Conservation (phyloP, 2,888 invertebrate species). For the Phyllotreta cruciferae region DNA sequence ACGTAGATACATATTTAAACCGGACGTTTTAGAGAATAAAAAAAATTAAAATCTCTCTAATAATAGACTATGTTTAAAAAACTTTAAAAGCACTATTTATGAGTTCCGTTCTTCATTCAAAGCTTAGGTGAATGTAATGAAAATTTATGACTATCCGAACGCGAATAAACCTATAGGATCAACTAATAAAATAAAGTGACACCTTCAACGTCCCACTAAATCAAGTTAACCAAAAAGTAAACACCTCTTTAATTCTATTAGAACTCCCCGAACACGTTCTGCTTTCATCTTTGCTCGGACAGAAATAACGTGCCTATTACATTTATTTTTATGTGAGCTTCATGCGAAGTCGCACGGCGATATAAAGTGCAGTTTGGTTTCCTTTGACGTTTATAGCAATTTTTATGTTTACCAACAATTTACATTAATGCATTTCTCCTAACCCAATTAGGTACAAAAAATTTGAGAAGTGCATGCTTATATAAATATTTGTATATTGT, state of each 20-base stretch:
- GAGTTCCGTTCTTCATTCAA: background rate
- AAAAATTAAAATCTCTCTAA: too few relatives aligned
- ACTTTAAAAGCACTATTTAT: too few relatives aligned
- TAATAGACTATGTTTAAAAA: too few relatives aligned
- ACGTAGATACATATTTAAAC: too few relatives aligned
- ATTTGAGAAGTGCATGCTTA: too few relatives aligned
- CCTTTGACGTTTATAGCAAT: background rate
- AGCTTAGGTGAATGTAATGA: background rate
- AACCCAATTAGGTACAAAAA: too few relatives aligned
- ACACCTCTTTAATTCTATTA: constrained; percentile 20
- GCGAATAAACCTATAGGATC: constrained; percentile 12
- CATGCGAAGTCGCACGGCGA: constrained; percentile 2
- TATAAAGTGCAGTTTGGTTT: constrained; percentile 11
- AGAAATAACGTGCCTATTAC: constrained; percentile 9
- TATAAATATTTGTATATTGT: too few relatives aligned
- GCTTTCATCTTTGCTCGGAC: constrained; percentile 5
- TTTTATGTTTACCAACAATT: constrained; percentile 1
- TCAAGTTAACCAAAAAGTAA: constrained; percentile 20
- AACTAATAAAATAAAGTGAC: constrained; percentile 15
- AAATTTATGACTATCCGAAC: constrained; percentile 5
- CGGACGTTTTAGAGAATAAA: too few relatives aligned
- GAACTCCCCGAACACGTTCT: constrained; percentile 2
- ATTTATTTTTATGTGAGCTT: constrained; percentile 9
- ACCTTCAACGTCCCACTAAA: constrained; percentile 8
- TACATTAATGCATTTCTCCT: background rate